Evolutionary conservation across 2,888 invertebrate species (phyloP), one percentile per base, ranked within the genome.

Genomic region (Harpagoxenus sublaevis): DNA sequence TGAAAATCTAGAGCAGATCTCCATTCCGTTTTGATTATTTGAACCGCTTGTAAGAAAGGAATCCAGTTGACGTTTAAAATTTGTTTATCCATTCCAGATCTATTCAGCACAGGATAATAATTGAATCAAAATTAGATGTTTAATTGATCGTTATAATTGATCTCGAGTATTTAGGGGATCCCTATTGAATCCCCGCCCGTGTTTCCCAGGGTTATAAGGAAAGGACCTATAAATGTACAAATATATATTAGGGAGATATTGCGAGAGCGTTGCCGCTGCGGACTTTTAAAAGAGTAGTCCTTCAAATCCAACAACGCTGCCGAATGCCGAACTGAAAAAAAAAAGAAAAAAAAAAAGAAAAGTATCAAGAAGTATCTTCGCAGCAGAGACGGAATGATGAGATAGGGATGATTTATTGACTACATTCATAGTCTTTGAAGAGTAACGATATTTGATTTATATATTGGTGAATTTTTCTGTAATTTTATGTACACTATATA

Each of bases 341-440:
- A 86, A 83, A 4, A 15, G 18, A 53, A 28, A 23, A 73, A 73
- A 84, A 88, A 65, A 39, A 60, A 81, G 75, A 77, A 84, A 63
- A 87, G 65, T 86, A 89, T 91, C 88, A 86, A 88, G 87, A 90
- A 78, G 66, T 91, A 91, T 91, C 92, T 92, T 92, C 90, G 92
- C 91, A 91, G 91, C 92, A 91, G 82, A 90, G 91, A 92, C 87
- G 90, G 92, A 60, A 71, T 71, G 79, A 79, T 78, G 92, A 91
- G 92, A 91, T 93, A 93, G 92, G 91, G 87, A 94, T 94, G 92
- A 92, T 94, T 94, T 94, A 93, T 94, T 92, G 92, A 92, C 92
- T 94, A 92, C 91, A 92, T 92, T 92, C 89, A 91, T 93, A 93
- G 92, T 93, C 91, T 89, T 87, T 85, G 89, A 91, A 84, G 85